Conservation (phyloP, 2,113 vertebrate species). For the Pachypanchax playfairii region DNA sequence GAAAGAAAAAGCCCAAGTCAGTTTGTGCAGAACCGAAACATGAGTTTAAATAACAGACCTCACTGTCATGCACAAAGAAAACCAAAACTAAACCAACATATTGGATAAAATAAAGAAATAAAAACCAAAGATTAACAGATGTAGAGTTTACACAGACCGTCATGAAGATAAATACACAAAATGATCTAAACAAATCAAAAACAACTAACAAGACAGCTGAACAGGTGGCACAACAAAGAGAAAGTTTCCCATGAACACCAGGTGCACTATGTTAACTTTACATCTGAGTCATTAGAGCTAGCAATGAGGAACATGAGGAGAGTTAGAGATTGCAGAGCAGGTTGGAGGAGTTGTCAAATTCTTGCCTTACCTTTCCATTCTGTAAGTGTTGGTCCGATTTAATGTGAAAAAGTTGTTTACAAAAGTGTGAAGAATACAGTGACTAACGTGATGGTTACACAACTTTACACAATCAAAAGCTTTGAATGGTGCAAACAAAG, state of each 20-base stretch:
- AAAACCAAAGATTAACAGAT: slow-evolving; percentile 16
- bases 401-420: slow-evolving; percentile 84
- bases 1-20: not conserved
- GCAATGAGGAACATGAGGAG: slow-evolving; percentile 54
- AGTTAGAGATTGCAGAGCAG: slow-evolving; percentile 74
- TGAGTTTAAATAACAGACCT: slow-evolving; percentile 16
- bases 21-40: no score
- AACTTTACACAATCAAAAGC: slow-evolving; percentile 75
- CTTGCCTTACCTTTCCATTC: slow-evolving; percentile 86
- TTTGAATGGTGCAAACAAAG: slow-evolving; percentile 72
- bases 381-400: slow-evolving; percentile 85
- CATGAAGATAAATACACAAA: slow-evolving; percentile 29
- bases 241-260: slow-evolving; percentile 56
- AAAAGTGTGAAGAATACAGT: slow-evolving; percentile 82
- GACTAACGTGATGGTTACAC: slow-evolving; percentile 76
- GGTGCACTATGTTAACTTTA: slow-evolving; percentile 73
- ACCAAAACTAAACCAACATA: not conserved
- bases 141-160: slow-evolving; percentile 43
- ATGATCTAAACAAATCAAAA: slow-evolving; percentile 32
- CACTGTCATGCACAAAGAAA: slow-evolving; percentile 51
- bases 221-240: slow-evolving; percentile 13
- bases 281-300: slow-evolving; percentile 57
- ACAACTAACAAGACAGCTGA: slow-evolving; percentile 41
- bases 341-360: slow-evolving; percentile 73
- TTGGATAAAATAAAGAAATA: not conserved